phyloP scores from a whole-genome alignment of 2,113 vertebrate genomes.

The Pterocles burchelli region DNA sequence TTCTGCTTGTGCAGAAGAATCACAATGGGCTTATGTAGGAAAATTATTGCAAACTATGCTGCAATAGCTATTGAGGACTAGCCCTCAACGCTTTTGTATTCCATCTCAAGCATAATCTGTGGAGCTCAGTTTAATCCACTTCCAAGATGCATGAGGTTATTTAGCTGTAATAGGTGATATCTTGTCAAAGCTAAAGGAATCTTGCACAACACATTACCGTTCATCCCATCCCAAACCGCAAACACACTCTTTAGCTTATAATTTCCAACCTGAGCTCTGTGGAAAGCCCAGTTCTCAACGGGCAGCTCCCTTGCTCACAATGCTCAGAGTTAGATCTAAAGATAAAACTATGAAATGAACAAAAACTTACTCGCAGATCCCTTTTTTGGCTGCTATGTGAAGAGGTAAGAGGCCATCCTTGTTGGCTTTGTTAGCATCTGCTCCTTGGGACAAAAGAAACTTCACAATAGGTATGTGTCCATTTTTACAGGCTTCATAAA shows the following conservation, averaged over 20 bases:
- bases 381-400: constrained; percentile 88
- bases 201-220: background rate
- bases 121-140: background rate
- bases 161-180: background rate
- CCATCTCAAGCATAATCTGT: background rate
- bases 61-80: background rate
- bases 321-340: background rate
- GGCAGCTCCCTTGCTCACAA: background rate
- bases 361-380: constrained; percentile 82
- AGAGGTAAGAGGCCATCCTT: constrained; percentile 87
- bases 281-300: background rate
- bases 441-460: constrained; percentile 86
- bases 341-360: background rate
- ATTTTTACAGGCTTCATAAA: constrained; percentile 93
- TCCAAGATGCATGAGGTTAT: background rate
- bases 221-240: background rate
- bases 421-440: constrained; percentile 89
- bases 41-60: background rate
- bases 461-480: constrained; percentile 81
- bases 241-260: background rate
- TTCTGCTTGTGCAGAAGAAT: background rate
- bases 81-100: background rate
- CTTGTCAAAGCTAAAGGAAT: background rate
- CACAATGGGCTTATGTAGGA: background rate
- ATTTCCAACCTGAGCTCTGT: background rate